Evolutionary conservation across 2,888 invertebrate genomes (phyloP), one percentile per base, ranked within the genome.

Genomic region (Apomyelois bistriatella): DNA sequence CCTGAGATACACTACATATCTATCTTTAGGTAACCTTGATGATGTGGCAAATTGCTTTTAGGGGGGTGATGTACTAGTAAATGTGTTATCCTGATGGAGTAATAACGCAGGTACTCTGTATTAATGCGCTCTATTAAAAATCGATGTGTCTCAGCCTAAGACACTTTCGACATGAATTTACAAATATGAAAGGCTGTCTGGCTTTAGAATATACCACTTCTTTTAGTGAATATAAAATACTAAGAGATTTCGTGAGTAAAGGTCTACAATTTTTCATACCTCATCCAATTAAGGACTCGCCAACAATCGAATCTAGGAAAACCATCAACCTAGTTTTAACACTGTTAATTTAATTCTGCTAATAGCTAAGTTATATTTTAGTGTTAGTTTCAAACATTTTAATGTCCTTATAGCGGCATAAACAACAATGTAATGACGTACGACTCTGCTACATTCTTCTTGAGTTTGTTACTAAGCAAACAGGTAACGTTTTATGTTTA

Each of bases 91-190:
- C 72, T 76, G 79, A 81, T 79, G 76, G 72, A 73, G 79, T 79
- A 77, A 81, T 83, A 79, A 78, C 63, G 64, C 66, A 72, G 68
- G 70, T 73, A 77, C 79, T 79, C 77, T 71, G 71, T 73, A 72
- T 77, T 77, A 82, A 82, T 82, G 70, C 70, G 59, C 53, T 74
- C 72, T 61, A 81, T 79, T 74, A 79, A 79, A 82, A 81, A 79
- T 81, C 79, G 71, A 81, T 79, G 70, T 48, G 37, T 37, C 46
- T 32, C 15, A 6, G 46, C 35, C 32, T 35, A 16, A 30, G 16
- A 43, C 28, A 12, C 12, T n/a, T 43, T 22, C 13, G 37, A 4
- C 13, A 13, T 3, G 10, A 16, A 9, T 9, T 40, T 16, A 32
- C 32, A 22, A 22, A 3, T 22, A 22, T 22, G 22, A 22, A 22